phyloP scores from a whole-genome alignment of 37 sponge, comb jelly and placozoan species.

The Halichondria panicea region DNA sequence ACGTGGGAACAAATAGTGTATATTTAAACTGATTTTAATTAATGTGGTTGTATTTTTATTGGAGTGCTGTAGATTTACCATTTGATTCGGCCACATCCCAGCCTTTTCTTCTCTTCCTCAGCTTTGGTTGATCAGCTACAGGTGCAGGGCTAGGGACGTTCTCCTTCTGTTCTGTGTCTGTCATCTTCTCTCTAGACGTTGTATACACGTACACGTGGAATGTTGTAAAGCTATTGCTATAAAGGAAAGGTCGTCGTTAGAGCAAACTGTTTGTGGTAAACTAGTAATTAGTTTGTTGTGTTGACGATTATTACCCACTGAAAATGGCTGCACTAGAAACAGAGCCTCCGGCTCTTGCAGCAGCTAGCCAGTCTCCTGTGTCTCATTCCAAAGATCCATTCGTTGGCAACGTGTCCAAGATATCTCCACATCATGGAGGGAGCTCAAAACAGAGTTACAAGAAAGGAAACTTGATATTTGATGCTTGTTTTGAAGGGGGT shows the following conservation, averaged over 20 bases:
- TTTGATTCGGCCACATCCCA: slow-evolving; percentile 14
- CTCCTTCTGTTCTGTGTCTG: too few species aligned
- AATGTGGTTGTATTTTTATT: not conserved
- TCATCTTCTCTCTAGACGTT: too few species aligned
- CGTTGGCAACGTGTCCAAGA: slow-evolving; percentile 80
- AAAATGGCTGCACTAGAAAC: not conserved
- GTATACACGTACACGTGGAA: too few species aligned
- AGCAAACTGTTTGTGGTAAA: too few species aligned
- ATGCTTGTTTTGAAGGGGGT: slow-evolving; percentile 93
- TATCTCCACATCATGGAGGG: slow-evolving; percentile 40
- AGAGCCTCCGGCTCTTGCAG: not conserved
- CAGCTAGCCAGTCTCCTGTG: not conserved
- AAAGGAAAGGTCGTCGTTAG: too few species aligned
- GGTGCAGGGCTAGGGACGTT: too few species aligned
- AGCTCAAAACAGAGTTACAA: too few species aligned
- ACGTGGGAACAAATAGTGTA: not conserved
- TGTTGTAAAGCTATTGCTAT: too few species aligned
- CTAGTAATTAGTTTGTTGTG: too few species aligned
- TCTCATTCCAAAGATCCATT: slow-evolving; percentile 45
- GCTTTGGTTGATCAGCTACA: too few species aligned
- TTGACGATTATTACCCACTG: too few species aligned
- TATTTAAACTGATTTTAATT: not conserved
- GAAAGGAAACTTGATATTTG: slow-evolving; percentile 80
- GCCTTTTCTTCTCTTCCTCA: slow-evolving; percentile 25
- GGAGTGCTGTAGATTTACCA: not conserved